Evolutionary conservation across 1,140 invertebrate genomes (phyloP).

Genomic region (Drosophila saltans): DNA sequence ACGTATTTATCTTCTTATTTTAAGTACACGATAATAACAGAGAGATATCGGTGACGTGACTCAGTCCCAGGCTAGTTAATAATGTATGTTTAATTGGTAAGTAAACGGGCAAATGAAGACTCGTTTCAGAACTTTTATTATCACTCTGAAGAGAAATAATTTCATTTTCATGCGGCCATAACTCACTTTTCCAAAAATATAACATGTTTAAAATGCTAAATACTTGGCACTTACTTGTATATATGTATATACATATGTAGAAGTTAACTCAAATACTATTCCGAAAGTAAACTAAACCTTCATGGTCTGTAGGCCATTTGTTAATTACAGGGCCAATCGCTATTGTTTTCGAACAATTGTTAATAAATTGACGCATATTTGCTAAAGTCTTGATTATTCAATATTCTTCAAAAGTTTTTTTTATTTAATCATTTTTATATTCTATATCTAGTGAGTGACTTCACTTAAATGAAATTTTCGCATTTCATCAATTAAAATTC

Average conservation of each 20-base stretch:
- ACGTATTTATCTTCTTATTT: not conserved
- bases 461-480: not conserved
- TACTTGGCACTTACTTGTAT: not conserved
- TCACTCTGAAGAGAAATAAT: not conserved
- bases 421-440: not conserved
- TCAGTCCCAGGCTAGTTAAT: slow-evolving; percentile 9
- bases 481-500: not conserved
- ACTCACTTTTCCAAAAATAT: not conserved
- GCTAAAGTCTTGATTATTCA: not conserved
- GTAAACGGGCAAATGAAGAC: not conserved
- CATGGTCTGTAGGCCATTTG: not conserved
- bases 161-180: not conserved
- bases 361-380: not conserved
- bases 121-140: not conserved
- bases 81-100: slow-evolving; percentile 5
- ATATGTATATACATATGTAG: too few relatives aligned
- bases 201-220: not conserved
- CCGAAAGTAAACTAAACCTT: not conserved
- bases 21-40: slow-evolving; percentile 1
- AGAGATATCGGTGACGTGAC: slow-evolving; percentile 3
- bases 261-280: not conserved
- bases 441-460: not conserved
- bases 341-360: slow-evolving; percentile 4
- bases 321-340: slow-evolving; percentile 12
- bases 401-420: not conserved